Evolutionary conservation across 2,888 invertebrate genomes (phyloP).

Genomic region (Caradrina clavipalpis): DNA sequence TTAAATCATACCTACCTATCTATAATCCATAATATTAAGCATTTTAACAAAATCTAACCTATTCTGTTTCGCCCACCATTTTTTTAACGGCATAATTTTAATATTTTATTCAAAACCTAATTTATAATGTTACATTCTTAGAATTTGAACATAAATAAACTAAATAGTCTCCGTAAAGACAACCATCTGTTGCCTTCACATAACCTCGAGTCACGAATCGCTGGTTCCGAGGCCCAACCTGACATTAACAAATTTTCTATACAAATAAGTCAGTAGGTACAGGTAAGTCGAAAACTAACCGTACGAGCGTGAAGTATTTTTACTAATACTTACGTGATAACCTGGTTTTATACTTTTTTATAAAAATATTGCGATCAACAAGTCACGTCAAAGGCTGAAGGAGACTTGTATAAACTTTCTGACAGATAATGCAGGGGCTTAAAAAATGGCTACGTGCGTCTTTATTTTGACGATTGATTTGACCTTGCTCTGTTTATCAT

Average conservation of each 20-base stretch:
- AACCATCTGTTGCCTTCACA: conserved; percentile 25
- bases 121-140: conserved; percentile 40
- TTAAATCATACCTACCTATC: conserved; percentile 40
- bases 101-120: conserved; percentile 13
- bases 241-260: conserved; percentile 49
- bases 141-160: conserved; percentile 19
- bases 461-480: conserved; percentile 58
- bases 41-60: conserved; percentile 23
- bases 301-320: conserved; percentile 73
- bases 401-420: conserved; percentile 39
- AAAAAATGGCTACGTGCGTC: conserved; percentile 64
- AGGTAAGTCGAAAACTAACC: conserved; percentile 50
- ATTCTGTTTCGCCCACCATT: conserved; percentile 43
- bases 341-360: conserved; percentile 58
- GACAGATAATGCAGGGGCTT: conserved; percentile 41
- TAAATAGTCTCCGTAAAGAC: conserved; percentile 5
- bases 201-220: conserved; percentile 21
- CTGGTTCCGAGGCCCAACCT: conserved; percentile 49
- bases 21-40: conserved; percentile 1
- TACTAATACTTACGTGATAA: conserved; percentile 66
- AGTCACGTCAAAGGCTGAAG: conserved; percentile 63
- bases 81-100: conserved; percentile 2
- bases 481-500: conserved; percentile 57
- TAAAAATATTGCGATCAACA: conserved; percentile 47
- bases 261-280: conserved; percentile 50